These are phyloP conservation scores for Heteromyza rotundicornis DNA, from an alignment of 2,888 invertebrate species.

Conservation along the genomic window DNA sequence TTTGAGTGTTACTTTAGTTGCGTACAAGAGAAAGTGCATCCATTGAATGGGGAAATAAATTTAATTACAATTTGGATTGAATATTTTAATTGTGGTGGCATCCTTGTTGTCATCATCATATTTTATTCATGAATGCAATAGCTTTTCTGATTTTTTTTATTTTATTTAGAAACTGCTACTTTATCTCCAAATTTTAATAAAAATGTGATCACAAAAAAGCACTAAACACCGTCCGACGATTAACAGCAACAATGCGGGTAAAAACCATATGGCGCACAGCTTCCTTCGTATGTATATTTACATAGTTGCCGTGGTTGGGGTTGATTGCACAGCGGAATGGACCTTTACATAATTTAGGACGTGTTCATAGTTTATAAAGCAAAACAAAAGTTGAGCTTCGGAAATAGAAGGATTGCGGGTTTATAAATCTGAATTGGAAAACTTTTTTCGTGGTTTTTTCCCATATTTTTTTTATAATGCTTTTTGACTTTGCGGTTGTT, in stretches of 20 bases:
- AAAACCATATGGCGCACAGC: not conserved
- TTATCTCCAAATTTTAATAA: too few relatives aligned
- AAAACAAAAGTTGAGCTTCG: not conserved
- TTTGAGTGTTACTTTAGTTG: too few relatives aligned
- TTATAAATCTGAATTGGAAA: constrained; percentile 47
- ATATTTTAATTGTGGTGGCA: too few relatives aligned
- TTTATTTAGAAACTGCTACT: too few relatives aligned
- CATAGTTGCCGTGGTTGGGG: not conserved
- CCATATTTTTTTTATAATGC: too few relatives aligned
- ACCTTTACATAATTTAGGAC: not conserved
- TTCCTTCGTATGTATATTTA: not conserved
- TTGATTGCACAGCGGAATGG: not conserved
- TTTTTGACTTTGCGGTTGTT: too few relatives aligned
- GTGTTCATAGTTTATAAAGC: not conserved
- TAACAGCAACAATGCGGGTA: not conserved
- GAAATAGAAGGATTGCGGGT: not conserved
- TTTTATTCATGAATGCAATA: constrained; percentile 20
- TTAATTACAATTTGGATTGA: too few relatives aligned
- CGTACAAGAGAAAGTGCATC: too few relatives aligned
- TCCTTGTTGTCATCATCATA: constrained; percentile 6
- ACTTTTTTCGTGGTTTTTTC: constrained; percentile 31
- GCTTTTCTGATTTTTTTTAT: too few relatives aligned
- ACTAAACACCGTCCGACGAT: not conserved
- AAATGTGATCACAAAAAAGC: not conserved
- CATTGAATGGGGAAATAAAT: too few relatives aligned